phyloP scores from a whole-genome alignment of 2,888 invertebrate genomes.

The Ditula angustiorana region DNA sequence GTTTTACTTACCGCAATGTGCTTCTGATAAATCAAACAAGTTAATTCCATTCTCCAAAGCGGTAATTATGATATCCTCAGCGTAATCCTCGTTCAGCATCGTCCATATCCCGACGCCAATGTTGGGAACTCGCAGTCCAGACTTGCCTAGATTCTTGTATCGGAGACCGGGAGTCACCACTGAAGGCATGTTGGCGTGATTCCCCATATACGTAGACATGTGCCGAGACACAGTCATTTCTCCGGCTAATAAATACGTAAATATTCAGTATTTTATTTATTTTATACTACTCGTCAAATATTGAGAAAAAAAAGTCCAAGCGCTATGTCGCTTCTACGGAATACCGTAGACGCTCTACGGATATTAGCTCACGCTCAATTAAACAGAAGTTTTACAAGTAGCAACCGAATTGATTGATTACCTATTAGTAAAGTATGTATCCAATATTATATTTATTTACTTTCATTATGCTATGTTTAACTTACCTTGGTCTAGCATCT shows the following conservation, averaged over 20 bases:
- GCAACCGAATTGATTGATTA: too few species aligned
- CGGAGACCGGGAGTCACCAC: constrained; percentile 92
- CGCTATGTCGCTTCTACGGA: too few species aligned
- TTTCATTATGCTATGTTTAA: constrained; percentile 4
- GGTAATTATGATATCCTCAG: constrained; percentile 96
- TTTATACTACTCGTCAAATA: too few species aligned
- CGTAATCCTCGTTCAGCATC: constrained; percentile 92
- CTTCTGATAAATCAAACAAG: constrained; percentile 98
- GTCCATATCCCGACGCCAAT: constrained; percentile 98
- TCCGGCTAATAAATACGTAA: constrained; percentile 54
- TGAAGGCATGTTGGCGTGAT: constrained; percentile 87
- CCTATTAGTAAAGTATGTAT: neutral
- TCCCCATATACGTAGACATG: constrained; percentile 81
- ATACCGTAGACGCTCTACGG: neutral
- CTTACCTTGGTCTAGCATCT: constrained; percentile 82
- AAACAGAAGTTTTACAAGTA: too few species aligned
- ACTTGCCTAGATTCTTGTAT: constrained; percentile 97
- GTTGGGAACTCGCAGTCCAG: constrained; percentile 97
- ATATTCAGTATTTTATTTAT: too few species aligned
- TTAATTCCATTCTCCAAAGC: constrained; percentile 98
- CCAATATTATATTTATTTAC: neutral
- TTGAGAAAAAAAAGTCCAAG: too few species aligned
- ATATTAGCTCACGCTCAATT: too few species aligned
- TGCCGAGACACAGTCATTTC: constrained; percentile 75
- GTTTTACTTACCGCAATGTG: constrained; percentile 89